Conservation (phyloP, 2,888 invertebrate species). For the Diloba caeruleocephala region DNA sequence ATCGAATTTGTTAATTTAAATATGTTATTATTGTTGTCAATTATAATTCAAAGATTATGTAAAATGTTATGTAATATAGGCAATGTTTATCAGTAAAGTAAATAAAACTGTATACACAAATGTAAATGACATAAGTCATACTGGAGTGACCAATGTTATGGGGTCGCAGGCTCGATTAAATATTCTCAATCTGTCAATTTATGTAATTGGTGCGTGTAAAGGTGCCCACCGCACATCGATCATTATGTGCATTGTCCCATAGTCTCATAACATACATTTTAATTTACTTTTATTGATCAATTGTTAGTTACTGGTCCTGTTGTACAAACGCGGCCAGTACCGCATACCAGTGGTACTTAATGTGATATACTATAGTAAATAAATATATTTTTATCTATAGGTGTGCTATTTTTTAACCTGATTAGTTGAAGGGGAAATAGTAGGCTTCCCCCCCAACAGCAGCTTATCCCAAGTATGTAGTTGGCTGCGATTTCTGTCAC, state of each 20-base stretch:
- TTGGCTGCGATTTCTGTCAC: no score
- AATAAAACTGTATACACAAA: conserved; percentile 9
- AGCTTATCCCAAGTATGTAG: no score
- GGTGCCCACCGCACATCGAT: no score
- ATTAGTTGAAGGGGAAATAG: no score
- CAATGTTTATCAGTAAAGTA: conserved; percentile 16
- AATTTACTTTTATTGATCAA: conserved; percentile 8
- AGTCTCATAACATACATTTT: not conserved
- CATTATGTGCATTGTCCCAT: no score
- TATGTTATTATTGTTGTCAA: conserved; percentile 31
- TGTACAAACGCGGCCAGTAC: conserved; percentile 24
- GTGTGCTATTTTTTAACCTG: conserved; percentile 12
- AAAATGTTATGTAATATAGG: conserved; percentile 28
- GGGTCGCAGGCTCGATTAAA: no score
- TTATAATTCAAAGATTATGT: conserved; percentile 37
- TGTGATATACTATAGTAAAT: conserved; percentile 47
- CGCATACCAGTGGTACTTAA: conserved; percentile 37
- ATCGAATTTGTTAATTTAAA: conserved; percentile 28
- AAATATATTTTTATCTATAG: conserved; percentile 41
- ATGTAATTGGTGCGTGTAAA: no score
- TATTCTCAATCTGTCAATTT: no score
- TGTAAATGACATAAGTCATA: not conserved
- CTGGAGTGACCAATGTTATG: no score
- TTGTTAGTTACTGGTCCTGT: conserved; percentile 19
- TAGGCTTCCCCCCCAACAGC: no score